Percentiles rank a stretch among this genome's conserved stretches.
Conservation (phyloP, 2,888 invertebrate species). For the Hyles lineata region DNA sequence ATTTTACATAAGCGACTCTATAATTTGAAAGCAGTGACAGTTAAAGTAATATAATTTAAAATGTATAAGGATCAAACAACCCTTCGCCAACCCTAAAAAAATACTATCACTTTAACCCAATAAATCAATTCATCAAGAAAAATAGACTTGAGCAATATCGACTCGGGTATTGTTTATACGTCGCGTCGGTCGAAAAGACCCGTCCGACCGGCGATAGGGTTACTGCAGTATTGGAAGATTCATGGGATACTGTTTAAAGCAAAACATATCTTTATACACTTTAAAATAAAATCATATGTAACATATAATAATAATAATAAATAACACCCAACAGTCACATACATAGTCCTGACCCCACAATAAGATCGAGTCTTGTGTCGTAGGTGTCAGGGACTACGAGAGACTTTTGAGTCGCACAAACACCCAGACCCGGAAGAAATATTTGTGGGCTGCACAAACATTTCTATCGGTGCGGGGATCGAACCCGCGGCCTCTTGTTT, state of each 20-base stretch:
- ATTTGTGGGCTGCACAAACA: too few relatives aligned
- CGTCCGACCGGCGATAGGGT: slow-evolving; percentile 11
- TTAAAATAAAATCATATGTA: background rate
- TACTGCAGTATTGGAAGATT: background rate
- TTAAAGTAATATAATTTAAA: background rate
- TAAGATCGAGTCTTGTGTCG: too few relatives aligned
- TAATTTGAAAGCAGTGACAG: background rate
- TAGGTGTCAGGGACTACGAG: too few relatives aligned
- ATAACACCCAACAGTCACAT: too few relatives aligned
- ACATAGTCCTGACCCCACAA: too few relatives aligned
- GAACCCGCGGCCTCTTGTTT: too few relatives aligned
- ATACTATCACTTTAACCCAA: slow-evolving; percentile 24
- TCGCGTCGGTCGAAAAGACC: slow-evolving; percentile 28
- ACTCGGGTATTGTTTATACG: slow-evolving; percentile 46
- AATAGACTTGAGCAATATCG: slow-evolving; percentile 62
- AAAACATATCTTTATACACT: background rate
- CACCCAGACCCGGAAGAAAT: too few relatives aligned
- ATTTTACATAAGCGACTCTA: too few relatives aligned
- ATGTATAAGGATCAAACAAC: background rate
- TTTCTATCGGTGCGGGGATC: too few relatives aligned
- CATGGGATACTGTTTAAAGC: background rate
- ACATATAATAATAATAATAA: background rate
- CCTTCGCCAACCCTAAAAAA: background rate
- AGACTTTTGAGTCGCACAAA: too few relatives aligned
- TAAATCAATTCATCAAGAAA: slow-evolving; percentile 58